phyloP scores from a whole-genome alignment of 2,888 invertebrate species.

The Torymus auratus region DNA sequence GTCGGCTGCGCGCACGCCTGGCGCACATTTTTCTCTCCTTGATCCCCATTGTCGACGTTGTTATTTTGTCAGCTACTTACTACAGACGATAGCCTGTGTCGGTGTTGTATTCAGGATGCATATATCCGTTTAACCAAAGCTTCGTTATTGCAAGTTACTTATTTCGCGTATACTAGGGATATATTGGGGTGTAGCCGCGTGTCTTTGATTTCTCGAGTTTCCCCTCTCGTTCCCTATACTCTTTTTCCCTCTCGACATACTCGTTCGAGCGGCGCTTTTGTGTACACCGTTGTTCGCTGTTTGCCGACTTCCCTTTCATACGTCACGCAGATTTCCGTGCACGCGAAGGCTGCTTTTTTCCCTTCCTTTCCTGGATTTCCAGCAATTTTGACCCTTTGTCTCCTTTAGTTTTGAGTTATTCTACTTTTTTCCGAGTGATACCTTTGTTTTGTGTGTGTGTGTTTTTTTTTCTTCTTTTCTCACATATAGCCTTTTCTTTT shows the following conservation, averaged over 20 bases:
- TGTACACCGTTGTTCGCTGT: background rate
- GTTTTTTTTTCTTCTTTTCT: background rate
- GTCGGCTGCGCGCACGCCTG: no score
- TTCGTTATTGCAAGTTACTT: no score
- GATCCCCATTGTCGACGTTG: background rate
- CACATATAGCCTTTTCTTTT: constrained; percentile 16
- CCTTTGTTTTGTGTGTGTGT: constrained; percentile 36
- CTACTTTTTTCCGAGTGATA: constrained; percentile 31
- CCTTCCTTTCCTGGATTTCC: background rate
- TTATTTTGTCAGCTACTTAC: no score
- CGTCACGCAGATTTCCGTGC: no score
- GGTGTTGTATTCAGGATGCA: no score
- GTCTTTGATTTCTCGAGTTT: no score
- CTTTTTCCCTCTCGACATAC: background rate
- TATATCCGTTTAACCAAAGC: no score
- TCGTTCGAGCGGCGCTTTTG: background rate
- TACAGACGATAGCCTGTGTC: no score
- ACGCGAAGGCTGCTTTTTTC: background rate
- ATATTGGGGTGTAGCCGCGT: no score
- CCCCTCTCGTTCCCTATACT: no score
- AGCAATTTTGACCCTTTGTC: constrained; percentile 18
- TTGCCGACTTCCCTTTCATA: background rate
- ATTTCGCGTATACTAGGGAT: no score
- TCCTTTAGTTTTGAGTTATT: constrained; percentile 35
- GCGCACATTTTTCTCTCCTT: background rate